Evolutionary conservation across 2,888 invertebrate species (phyloP).

Genomic region (Diaphora mendica): DNA sequence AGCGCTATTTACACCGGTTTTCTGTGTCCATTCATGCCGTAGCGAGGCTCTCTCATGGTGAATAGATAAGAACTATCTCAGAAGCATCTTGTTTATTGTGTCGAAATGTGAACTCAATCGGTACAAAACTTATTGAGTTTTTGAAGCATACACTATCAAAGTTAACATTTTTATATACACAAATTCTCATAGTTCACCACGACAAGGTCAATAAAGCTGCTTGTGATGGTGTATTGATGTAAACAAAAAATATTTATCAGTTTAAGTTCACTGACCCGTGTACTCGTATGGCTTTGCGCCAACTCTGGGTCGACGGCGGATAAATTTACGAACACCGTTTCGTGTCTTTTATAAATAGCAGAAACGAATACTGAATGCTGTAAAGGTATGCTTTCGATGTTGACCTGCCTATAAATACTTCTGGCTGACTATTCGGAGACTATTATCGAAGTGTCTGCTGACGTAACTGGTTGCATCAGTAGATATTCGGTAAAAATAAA

Average conservation of each 20-base stretch:
- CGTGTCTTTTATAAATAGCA: constrained; percentile 2
- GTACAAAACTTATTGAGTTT: too few species aligned
- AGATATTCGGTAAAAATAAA: not conserved
- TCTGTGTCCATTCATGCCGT: too few species aligned
- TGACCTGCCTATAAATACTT: not conserved
- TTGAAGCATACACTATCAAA: too few species aligned
- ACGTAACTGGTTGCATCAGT: not conserved
- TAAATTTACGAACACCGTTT: constrained; percentile 59
- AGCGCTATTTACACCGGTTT: too few species aligned
- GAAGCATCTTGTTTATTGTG: too few species aligned
- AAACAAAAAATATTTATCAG: constrained; percentile 63
- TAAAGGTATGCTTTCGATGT: constrained; percentile 6
- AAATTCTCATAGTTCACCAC: not conserved
- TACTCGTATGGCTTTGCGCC: constrained; percentile 33
- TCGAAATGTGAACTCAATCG: too few species aligned
- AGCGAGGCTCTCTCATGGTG: too few species aligned
- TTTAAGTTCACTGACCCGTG: constrained; percentile 54
- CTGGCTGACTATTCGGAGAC: not conserved
- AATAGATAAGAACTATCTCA: too few species aligned
- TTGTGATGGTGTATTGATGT: constrained; percentile 32
- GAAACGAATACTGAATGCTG: constrained; percentile 5
- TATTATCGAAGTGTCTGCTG: not conserved
- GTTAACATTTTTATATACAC: too few species aligned
- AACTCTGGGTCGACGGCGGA: constrained; percentile 47
- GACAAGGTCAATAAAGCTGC: not conserved